Conservation (phyloP, 2,797 vertebrate species). For the Naso thynnoides region DNA sequence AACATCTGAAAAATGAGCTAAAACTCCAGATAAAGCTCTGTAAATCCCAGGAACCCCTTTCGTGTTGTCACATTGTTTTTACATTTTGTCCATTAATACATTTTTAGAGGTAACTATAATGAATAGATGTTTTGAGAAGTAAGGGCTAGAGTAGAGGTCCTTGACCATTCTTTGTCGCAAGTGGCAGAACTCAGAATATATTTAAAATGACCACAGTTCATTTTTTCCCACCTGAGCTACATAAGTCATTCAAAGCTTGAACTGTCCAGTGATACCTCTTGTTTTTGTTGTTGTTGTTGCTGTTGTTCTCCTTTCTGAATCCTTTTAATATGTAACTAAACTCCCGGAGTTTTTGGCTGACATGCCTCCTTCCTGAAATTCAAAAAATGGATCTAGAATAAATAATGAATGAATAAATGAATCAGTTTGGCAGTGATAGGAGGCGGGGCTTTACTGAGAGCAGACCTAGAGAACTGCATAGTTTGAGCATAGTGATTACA, state of each 20-base stretch:
- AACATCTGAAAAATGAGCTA: not conserved
- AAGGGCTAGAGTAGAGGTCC: not conserved
- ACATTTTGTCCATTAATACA: not conserved
- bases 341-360: too few species aligned
- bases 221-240: not conserved
- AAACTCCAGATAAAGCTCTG: not conserved
- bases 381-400: too few species aligned
- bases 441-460: too few species aligned
- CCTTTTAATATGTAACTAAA: too few species aligned
- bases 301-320: too few species aligned
- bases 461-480: too few species aligned
- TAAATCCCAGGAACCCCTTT: not conserved
- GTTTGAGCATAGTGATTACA: too few species aligned
- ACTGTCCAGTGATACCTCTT: slow-evolving; percentile 3
- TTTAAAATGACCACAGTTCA: not conserved
- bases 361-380: too few species aligned
- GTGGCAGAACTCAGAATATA: not conserved
- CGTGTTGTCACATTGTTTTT: not conserved
- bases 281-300: too few species aligned
- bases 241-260: slow-evolving; percentile 3
- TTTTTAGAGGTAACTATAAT: not conserved
- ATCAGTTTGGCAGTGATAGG: too few species aligned
- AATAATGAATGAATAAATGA: too few species aligned
- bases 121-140: too few species aligned
- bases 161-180: not conserved